Conservation (phyloP, 2,888 invertebrate species). For the Autographa gamma region DNA sequence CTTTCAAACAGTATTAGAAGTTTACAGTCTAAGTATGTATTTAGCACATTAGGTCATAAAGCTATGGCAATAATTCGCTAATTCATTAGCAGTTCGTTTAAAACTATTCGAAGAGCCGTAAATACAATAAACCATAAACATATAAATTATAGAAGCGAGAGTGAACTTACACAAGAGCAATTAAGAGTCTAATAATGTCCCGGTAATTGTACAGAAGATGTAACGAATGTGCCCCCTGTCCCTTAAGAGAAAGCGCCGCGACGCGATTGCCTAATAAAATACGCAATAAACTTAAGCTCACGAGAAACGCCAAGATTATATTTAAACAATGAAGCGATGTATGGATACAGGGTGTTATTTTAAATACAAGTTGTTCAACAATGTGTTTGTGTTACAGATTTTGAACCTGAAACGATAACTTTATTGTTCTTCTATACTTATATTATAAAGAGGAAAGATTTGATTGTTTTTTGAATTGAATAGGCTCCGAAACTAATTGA, state of each 20-base stretch:
- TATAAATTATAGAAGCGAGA: slow-evolving; percentile 68
- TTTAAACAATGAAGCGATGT: slow-evolving; percentile 27
- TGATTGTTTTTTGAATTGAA: too few species aligned
- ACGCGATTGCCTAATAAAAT: slow-evolving; percentile 69
- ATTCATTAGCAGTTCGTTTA: slow-evolving; percentile 18
- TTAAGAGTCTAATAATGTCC: slow-evolving; percentile 72
- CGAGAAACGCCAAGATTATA: slow-evolving; percentile 25
- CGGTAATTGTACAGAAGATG: slow-evolving; percentile 74
- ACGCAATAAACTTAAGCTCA: slow-evolving; percentile 59
- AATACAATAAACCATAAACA: slow-evolving; percentile 49
- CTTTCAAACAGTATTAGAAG: too few species aligned
- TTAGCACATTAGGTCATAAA: slow-evolving; percentile 14
- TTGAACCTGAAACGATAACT: neutral
- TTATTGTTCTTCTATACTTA: neutral
- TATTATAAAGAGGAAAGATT: too few species aligned
- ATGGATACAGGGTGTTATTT: slow-evolving; percentile 8
- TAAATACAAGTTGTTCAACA: neutral
- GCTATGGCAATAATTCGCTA: slow-evolving; percentile 8
- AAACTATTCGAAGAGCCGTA: slow-evolving; percentile 42
- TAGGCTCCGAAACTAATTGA: too few species aligned
- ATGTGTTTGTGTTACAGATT: neutral
- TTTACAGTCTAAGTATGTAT: neutral
- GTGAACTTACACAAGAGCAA: slow-evolving; percentile 75
- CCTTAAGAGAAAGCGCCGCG: slow-evolving; percentile 54
- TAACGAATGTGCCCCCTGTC: slow-evolving; percentile 72